Base-by-base conservation (phyloP, 2,113 vertebrate genomes). In the Menura novaehollandiae region DNA sequence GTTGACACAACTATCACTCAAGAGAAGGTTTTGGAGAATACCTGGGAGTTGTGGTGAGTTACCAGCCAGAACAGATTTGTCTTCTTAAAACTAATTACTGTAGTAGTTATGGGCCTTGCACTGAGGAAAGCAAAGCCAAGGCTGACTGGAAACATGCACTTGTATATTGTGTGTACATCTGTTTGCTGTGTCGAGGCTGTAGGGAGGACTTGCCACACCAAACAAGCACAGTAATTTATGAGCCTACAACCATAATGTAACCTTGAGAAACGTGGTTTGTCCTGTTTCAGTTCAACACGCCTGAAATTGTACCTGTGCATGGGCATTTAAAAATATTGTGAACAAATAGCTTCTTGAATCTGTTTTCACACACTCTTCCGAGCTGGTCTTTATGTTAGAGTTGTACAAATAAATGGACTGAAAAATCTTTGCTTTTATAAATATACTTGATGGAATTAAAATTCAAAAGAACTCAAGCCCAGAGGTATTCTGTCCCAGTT, bases 341-440 rank as follows among this genome's bases (percentile, higher is more conserved):
- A 55, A 26, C 72, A 71, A 84, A 71, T 41, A 78, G 35, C 52
- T 91, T 51, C 74, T 68, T 2, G 0, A 89, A 95, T 91, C 53
- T 53, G n/a, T 81, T 91, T 92, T 37, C 66, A 67, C 32, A 52
- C 32, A 49, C 26, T 64, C 8, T 87, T 8, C 47, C 1, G 3
- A 46, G 27, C 46, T 44, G 56, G 11, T 51, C 56, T 35, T 73
- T 59, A 9, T 66, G 10, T 43, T 78, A 41, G 32, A 81, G 39
- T 52, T 89, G 44, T 53, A 18, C 18, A 52, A 81, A 84, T 68
- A 92, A 95, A 78, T 51, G 56, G 52, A 21, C 17, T 55, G 8
- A 86, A 83, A 68, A 81, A 33, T 21, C 33, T 32, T 84, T 66
- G 67, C 59, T 84, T 89, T 93, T 73, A 73, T 85, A 77, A 93